Evolutionary conservation across 1,140 invertebrate genomes (phyloP).

Genomic region (Heliconius hewitsoni): DNA sequence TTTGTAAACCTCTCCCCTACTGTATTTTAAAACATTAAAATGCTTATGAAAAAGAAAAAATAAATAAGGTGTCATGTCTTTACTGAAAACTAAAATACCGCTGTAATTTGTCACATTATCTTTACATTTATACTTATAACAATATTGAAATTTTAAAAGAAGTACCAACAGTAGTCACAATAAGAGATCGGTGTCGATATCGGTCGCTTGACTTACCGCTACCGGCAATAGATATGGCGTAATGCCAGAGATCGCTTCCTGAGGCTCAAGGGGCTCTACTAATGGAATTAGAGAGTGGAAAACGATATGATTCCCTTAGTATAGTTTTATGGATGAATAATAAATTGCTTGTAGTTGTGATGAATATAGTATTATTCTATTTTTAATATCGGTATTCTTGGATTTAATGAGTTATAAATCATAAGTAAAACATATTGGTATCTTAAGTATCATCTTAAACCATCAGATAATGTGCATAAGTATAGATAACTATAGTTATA

Average conservation of each 20-base stretch:
- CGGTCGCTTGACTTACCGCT: slow-evolving; percentile 1
- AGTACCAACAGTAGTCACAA: not conserved
- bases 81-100: no score
- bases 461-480: no score
- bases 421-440: no score
- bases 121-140: no score
- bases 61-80: no score
- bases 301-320: not conserved
- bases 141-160: no score
- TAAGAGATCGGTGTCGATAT: slow-evolving; percentile 15
- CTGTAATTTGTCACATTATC: no score
- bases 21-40: no score
- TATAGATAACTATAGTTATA: no score
- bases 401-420: not conserved
- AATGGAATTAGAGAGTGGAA: slow-evolving; percentile 18
- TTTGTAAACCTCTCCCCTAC: no score
- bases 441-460: no score
- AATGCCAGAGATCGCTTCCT: slow-evolving; percentile 16
- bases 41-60: no score
- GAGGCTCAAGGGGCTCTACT: slow-evolving; percentile 12
- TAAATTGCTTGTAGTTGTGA: not conserved
- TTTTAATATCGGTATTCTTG: not conserved
- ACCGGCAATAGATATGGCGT: slow-evolving; percentile 18
- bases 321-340: not conserved
- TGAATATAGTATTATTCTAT: not conserved